Evolutionary conservation across 1,140 invertebrate species (phyloP), one percentile per base, ranked within the genome.

Genomic region (Limonius californicus): DNA sequence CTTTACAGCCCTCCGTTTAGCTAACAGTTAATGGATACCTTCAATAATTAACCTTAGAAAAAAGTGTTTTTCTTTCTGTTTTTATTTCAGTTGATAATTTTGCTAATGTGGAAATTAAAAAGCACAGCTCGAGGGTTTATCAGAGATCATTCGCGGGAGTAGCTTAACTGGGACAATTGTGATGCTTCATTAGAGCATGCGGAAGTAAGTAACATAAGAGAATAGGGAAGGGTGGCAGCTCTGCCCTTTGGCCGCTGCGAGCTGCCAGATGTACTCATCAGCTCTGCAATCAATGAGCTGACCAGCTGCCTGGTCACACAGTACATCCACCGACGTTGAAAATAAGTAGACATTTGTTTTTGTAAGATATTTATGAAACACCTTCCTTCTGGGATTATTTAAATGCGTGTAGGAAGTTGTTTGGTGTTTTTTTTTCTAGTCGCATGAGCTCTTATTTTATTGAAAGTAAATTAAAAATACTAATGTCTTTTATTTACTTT

Each of bases 241-340:
- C 32, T 63, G 68, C 68, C 68, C 68, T 67, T 67, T 67, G 64
- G 65, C 64, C 54, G 61, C 61, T 67, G 68, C 54, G 65, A 68
- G 62, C 61, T 64, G 69, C 67, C 69, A 71, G 67, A 69, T 71
- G 69, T 63, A 71, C 69, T 67, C 69, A 71, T 71, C 66, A 70
- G 50, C 47, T 57, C 53, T 54, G 53, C 62, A 66, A 66, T 66
- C 67, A 63, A 70, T 68, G 69, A 61, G 39, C 32, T 61, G 69
- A 62, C 69, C 69, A 71, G 65, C 69, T 71, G 69, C 35, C 45
- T 45, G 59, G 35, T 67, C 69, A 63, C 69, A 69, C 54, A 61
- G 15, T 42, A 16, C 43, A 39, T 61, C 57, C 35, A 55, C 9
- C 20, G 27, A 55, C 19, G 54, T 32, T 27, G 4, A 32, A 55